Evolutionary conservation across 1,140 invertebrate genomes (phyloP), one percentile per base, ranked within the genome.

Genomic region (Druon quercuslanigerum): DNA sequence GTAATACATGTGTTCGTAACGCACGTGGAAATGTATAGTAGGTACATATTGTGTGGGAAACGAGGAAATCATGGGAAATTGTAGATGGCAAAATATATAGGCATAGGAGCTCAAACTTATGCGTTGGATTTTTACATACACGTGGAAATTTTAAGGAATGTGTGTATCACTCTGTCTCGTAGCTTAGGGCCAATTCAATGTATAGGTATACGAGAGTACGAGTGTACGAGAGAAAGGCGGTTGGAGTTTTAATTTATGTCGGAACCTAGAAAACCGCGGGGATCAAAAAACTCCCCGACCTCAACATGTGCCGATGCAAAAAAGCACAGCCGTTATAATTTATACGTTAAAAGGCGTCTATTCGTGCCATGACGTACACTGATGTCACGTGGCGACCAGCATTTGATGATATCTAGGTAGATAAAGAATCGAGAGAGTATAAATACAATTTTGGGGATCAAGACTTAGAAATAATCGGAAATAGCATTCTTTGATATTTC

Each of bases 161-260:
- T 66, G 25, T 33, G 40, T 40, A 40, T 46, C 78, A 56, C 72
- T 52, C 78, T 60, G 46, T 77, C 13, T 66, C 25, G 3, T n/a
- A 11, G 60, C 40, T 9, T 7, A 46, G 60, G 60, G 60, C 46
- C 33, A 66, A 66, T 66, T 66, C 25, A 40, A 20, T 60, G 25
- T 33, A 33, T 33, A 33, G 25, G 33, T 57, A 57, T 14, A 12
- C 52, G 52, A 54, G 52, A 54, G 52, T 54, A 54, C 20, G 60
- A 40, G 60, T 40, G 33, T 13, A 40, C 33, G 51, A 78, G 79
- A 74, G 74, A 73, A 51, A n/a, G 74, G 79, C 60, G 66, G 74
- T 79, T 46, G 71, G 70, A 81, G 77, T 54, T 81, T 77, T 85
- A 87, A 89, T 89, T 89, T 89, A 89, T 88, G 86, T 88, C 84